Conservation (phyloP, 2,797 vertebrate genomes). For the Eurystomus glaucurus region DNA sequence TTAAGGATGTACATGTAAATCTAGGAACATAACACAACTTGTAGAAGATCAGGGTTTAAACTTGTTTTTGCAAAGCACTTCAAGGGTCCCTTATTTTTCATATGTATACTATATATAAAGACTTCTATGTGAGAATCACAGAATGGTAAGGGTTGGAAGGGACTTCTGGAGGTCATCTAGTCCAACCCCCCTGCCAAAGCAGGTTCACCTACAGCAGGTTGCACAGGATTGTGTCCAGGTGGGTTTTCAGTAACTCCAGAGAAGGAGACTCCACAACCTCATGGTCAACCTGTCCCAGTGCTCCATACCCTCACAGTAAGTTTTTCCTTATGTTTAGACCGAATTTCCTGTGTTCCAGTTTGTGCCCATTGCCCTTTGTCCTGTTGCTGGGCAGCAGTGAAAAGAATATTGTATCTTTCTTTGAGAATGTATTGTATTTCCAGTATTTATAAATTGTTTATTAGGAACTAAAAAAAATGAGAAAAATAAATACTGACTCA, state of each 20-base stretch:
- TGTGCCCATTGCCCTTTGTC: neutral
- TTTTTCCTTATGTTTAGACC: neutral
- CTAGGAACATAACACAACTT: neutral
- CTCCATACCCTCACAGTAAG: neutral
- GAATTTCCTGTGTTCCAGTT: neutral
- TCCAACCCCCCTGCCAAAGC: too few species aligned
- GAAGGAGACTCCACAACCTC: neutral
- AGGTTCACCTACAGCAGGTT: neutral
- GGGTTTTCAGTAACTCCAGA: neutral
- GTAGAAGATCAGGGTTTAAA: neutral
- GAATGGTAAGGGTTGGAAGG: neutral
- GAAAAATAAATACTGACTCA: conserved; percentile 46
- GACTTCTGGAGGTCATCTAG: neutral
- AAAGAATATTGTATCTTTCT: conserved; percentile 32
- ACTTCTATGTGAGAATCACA: conserved; percentile 1
- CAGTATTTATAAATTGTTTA: conserved; percentile 58
- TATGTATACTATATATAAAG: conserved; percentile 48
- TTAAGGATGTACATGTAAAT: conserved; percentile 14
- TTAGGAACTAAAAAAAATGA: conserved; percentile 5
- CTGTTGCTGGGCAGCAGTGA: neutral
- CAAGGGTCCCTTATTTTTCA: conserved; percentile 44
- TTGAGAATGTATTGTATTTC: conserved; percentile 24
- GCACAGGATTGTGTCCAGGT: neutral
- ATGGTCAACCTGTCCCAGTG: neutral
- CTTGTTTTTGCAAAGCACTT: conserved; percentile 48